These are phyloP conservation scores for Cynoglossus semilaevis DNA, from an alignment of 2,113 vertebrate species.

Conservation along the genomic window DNA sequence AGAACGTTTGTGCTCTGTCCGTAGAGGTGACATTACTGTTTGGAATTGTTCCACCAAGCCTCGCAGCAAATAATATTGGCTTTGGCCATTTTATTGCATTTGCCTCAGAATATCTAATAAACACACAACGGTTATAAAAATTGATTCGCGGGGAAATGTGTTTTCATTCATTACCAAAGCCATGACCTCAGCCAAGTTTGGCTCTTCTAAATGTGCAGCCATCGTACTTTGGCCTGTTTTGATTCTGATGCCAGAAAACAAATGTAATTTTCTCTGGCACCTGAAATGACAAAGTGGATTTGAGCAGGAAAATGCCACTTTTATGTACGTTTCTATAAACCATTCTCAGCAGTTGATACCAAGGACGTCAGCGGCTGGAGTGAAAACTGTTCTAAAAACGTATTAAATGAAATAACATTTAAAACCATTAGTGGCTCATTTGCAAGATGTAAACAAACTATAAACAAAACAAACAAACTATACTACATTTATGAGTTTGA, in stretches of 20 bases:
- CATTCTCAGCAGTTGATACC: conserved; percentile 12
- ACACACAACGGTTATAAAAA: conserved; percentile 73
- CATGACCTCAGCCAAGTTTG: conserved; percentile 62
- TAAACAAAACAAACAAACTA: no score
- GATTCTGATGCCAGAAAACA: conserved; percentile 1
- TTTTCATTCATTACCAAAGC: conserved; percentile 64
- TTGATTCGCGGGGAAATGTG: conserved; percentile 70
- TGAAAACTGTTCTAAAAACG: no score
- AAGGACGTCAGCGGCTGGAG: no score
- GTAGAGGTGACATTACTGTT: conserved; percentile 70
- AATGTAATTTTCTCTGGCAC: conserved; percentile 1
- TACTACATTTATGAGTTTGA: no score
- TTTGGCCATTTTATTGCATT: conserved; percentile 69
- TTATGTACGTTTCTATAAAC: not conserved
- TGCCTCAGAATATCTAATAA: conserved; percentile 71
- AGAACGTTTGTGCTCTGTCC: conserved; percentile 30
- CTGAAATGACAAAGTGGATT: conserved; percentile 4
- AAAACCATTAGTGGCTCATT: no score
- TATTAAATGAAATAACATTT: no score
- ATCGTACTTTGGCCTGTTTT: conserved; percentile 31
- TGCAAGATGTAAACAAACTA: no score
- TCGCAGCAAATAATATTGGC: conserved; percentile 59
- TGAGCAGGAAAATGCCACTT: not conserved
- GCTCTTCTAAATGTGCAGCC: conserved; percentile 27
- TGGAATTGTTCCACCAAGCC: conserved; percentile 65